Evolutionary conservation across 2,797 vertebrate species (phyloP).

Genomic region (Cuniculus paca): DNA sequence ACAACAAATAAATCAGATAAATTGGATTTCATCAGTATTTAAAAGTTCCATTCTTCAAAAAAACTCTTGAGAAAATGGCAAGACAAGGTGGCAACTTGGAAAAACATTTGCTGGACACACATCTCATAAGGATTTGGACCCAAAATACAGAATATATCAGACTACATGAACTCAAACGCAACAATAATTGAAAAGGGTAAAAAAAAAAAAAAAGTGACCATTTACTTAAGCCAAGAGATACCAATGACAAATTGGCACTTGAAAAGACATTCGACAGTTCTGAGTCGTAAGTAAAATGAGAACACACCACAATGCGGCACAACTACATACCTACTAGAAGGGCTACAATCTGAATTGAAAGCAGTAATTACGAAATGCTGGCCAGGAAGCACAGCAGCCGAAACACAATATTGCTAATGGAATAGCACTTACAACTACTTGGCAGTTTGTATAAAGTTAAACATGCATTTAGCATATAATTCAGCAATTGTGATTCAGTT

Average conservation of each 20-base stretch:
- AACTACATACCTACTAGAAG: background rate
- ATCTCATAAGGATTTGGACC: background rate
- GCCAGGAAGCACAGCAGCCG: background rate
- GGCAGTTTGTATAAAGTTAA: conserved; percentile 4
- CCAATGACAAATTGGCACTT: background rate
- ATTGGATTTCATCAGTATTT: background rate
- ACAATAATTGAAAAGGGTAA: background rate
- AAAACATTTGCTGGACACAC: background rate
- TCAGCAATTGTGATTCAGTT: background rate
- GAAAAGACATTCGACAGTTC: background rate
- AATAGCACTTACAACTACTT: background rate
- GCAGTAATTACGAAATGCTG: background rate
- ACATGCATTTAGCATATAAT: background rate
- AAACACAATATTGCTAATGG: background rate
- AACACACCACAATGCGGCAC: background rate
- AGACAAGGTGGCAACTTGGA: background rate
- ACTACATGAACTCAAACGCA: background rate
- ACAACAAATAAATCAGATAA: background rate
- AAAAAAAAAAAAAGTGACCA: background rate
- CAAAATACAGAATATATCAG: background rate
- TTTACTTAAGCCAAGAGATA: background rate
- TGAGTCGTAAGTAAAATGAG: background rate
- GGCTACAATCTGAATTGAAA: conserved; percentile 18
- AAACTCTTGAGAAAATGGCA: background rate
- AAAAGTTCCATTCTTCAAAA: background rate